phyloP scores from a whole-genome alignment of 2,113 vertebrate genomes.

The Neodon shergylaensis region DNA sequence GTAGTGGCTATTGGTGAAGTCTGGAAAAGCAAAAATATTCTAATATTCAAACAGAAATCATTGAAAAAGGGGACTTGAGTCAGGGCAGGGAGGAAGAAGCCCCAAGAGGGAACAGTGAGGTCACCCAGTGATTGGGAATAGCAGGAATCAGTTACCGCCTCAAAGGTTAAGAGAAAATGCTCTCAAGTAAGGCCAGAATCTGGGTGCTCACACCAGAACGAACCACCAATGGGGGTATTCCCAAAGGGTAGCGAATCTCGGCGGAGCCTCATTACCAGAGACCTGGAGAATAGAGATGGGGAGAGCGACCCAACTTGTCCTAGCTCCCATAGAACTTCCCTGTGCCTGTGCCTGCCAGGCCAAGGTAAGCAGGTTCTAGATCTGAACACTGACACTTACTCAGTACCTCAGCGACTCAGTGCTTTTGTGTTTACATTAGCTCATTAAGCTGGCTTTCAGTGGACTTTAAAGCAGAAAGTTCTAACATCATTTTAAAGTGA shows the following conservation, averaged over 20 bases:
- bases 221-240: not conserved
- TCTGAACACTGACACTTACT: too few species aligned
- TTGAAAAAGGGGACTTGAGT: constrained; percentile 7
- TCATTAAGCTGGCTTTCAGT: constrained; percentile 35
- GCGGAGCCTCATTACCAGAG: not conserved
- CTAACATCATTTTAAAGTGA: constrained; percentile 6
- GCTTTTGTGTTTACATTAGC: constrained; percentile 30
- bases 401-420: not conserved
- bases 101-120: not conserved
- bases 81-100: not conserved
- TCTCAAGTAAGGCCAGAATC: not conserved
- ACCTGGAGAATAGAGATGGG: not conserved
- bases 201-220: not conserved
- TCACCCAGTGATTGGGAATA: not conserved
- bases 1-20: not conserved
- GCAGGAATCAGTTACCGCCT: not conserved
- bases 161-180: not conserved
- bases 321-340: not conserved
- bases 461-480: not conserved
- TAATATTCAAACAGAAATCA: constrained; percentile 7
- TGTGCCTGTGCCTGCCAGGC: not conserved
- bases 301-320: not conserved
- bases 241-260: not conserved
- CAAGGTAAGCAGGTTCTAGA: not conserved
- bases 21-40: not conserved